Evolutionary conservation across 2,797 vertebrate genomes (phyloP).

Genomic region (Sebastes reedi): DNA sequence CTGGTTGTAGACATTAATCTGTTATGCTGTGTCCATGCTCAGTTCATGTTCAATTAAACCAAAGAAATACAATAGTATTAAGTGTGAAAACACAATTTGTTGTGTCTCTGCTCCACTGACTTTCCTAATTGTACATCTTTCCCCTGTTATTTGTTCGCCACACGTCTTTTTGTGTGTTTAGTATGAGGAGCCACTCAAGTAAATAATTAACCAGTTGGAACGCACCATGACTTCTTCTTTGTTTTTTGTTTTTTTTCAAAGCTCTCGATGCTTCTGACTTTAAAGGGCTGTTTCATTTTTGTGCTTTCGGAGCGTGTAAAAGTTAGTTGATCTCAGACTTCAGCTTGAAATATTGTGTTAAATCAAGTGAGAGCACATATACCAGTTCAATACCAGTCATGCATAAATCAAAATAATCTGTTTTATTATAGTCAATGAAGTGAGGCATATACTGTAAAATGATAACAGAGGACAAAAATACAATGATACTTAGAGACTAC

Average conservation of each 20-base stretch:
- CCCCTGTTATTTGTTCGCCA: slow-evolving; percentile 62
- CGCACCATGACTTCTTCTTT: not conserved
- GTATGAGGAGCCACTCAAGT: slow-evolving; percentile 50
- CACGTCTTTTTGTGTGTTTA: slow-evolving; percentile 60
- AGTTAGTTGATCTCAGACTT: not conserved
- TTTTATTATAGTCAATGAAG: not conserved
- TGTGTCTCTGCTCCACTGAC: slow-evolving; percentile 60
- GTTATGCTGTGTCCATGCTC: slow-evolving; percentile 34
- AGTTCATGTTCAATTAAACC: slow-evolving; percentile 72
- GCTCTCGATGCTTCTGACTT: slow-evolving; percentile 7
- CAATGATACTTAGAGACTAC: not conserved
- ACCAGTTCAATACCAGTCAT: not conserved
- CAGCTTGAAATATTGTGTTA: slow-evolving; percentile 4
- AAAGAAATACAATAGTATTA: slow-evolving; percentile 58
- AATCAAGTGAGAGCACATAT: slow-evolving; percentile 13
- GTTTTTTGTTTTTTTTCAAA: not conserved
- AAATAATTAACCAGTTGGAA: slow-evolving; percentile 63
- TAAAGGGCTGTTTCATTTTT: slow-evolving; percentile 4
- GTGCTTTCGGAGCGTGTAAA: not conserved
- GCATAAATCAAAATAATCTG: not conserved
- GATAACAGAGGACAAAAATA: not conserved
- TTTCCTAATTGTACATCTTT: slow-evolving; percentile 74
- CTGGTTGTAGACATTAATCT: slow-evolving; percentile 34
- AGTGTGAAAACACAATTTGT: slow-evolving; percentile 72
- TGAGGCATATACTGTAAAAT: not conserved